Conservation (phyloP, 35 echinoderm and acorn worm species). For the Heliocidaris erythrogramma region DNA sequence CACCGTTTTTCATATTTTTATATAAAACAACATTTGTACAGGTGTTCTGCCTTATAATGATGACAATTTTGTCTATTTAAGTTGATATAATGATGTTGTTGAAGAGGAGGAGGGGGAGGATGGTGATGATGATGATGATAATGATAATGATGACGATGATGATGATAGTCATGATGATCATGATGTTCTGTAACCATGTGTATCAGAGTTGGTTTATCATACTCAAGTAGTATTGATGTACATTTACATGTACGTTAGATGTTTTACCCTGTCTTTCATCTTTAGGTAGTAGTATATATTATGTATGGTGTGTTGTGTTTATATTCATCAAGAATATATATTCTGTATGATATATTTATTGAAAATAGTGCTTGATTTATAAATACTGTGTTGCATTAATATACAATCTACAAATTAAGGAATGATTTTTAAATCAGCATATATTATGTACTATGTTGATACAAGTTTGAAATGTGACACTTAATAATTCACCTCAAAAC, state of each 20-base stretch:
- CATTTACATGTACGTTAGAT: background rate
- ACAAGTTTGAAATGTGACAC: too few relatives aligned
- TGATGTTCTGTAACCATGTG: background rate
- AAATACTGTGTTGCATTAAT: too few relatives aligned
- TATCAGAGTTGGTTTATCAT: too few relatives aligned
- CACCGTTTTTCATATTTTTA: background rate
- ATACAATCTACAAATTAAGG: too few relatives aligned
- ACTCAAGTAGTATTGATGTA: too few relatives aligned
- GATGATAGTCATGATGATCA: background rate
- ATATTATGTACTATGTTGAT: too few relatives aligned
- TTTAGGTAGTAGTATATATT: background rate
- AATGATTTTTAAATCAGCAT: too few relatives aligned
- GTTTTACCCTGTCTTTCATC: background rate
- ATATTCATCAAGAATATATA: background rate
- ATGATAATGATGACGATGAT: slow-evolving; percentile 17
- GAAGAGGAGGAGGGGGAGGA: background rate
- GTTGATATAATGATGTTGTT: background rate
- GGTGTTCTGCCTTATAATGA: background rate
- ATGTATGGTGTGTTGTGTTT: background rate
- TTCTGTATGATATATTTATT: too few relatives aligned
- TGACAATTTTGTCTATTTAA: background rate
- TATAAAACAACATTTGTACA: background rate
- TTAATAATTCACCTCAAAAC: too few relatives aligned
- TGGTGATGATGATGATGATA: slow-evolving; percentile 3
- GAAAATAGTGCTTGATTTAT: too few relatives aligned